These are phyloP conservation scores for Drosophila pandora DNA, from an alignment of 1,140 invertebrate genomes.

Conservation along the genomic window DNA sequence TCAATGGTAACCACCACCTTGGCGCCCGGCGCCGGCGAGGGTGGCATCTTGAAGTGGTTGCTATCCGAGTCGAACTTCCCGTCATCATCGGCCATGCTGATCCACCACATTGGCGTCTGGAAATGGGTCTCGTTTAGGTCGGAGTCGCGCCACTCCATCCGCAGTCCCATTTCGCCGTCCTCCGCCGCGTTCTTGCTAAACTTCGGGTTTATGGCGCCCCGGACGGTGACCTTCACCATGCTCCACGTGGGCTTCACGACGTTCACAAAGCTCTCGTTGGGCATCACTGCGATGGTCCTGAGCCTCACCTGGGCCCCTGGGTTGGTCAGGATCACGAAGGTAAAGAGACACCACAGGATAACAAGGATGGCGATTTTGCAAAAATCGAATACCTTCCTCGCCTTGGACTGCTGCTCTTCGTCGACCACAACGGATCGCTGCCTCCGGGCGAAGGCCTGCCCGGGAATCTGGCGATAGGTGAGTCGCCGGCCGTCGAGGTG, in stretches of 20 bases:
- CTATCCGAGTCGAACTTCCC: not conserved
- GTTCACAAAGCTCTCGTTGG: not conserved
- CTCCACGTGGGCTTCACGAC: not conserved
- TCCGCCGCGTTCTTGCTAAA: not conserved
- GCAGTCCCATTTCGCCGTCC: not conserved
- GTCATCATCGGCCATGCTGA: not conserved
- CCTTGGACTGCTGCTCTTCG: not conserved
- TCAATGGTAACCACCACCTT: slow-evolving; percentile 5
- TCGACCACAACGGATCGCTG: not conserved
- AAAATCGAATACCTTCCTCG: not conserved
- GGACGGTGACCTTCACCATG: not conserved
- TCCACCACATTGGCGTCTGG: slow-evolving; percentile 7
- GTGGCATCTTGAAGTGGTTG: not conserved
- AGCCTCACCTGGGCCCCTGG: not conserved
- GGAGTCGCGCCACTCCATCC: slow-evolving; percentile 3
- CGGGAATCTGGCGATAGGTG: not conserved
- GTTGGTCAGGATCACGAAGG: not conserved
- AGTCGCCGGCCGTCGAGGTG: not conserved
- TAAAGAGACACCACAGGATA: not conserved
- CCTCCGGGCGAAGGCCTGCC: not conserved
- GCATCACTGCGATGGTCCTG: slow-evolving; percentile 6
- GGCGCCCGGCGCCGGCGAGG: not conserved
- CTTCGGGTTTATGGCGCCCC: not conserved
- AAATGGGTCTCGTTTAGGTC: not conserved
- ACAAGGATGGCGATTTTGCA: slow-evolving; percentile 12